Evolutionary conservation across 2,797 vertebrate genomes (phyloP), one percentile per base, ranked within the genome.

Genomic region (Neosilurus mollespiculum): DNA sequence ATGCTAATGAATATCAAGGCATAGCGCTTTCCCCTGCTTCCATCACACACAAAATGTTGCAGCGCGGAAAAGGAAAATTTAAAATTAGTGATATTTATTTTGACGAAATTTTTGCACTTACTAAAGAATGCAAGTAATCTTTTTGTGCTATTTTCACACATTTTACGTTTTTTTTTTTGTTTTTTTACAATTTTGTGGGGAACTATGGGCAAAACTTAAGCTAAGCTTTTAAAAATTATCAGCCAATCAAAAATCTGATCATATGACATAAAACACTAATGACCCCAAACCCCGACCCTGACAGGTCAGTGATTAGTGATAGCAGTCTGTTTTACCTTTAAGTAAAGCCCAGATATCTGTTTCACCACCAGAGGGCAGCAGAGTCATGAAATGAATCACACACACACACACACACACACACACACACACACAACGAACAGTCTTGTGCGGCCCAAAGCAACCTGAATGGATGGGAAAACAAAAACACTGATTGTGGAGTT

Each of bases 341-440:
- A 24, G 56, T n/a, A n/a, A 26, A 24, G 43, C n/a, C 4, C 34
- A 34, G 53, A 82, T 34, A 59, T 62, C 24, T 11, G 0, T 26
- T 34, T 66, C 53, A 73, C 82, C 85, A 84, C 66, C 62, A 86
- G 85, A 86, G 85, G 79, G 2, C 79, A 86, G 79, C 26, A 69
- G 4, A 83, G 56, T 2, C 14, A n/a, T 64, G 7, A 49, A 43
- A 11, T 70, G 9, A 61, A 67, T 53, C 49, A 4, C 65, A 1
- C 64, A 15, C 62, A 26, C 26, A 30, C 62, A 67, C 34, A 43
- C 62, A 26, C 26, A 30, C 62, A 67, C 34, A 43, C 51, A 58
- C 11, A 34, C 26, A 81, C 66, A 81, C 56, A 72, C 34, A 81
- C 7, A 67, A n/a, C 10, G 14, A 26, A 43, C 30, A 61, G 80